Evolutionary conservation across 2,888 invertebrate species (phyloP), one percentile per base, ranked within the genome.

Genomic region (Bellardia pandia): DNA sequence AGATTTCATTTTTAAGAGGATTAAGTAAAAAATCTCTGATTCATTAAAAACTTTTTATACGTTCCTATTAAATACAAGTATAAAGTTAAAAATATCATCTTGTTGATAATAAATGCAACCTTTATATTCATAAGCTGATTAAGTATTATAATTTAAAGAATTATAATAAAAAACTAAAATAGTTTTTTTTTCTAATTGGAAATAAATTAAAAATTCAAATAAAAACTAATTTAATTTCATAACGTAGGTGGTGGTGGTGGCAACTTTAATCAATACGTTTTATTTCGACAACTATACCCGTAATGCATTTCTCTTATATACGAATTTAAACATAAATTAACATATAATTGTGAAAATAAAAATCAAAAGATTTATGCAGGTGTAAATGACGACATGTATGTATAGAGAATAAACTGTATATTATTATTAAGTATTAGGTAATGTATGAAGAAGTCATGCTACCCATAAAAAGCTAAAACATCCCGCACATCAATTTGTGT

Each of bases 91-190:
- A 51, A 69, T 40, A 51, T 60, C 56, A 53, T 66, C 16, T 72
- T 72, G 8, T 58, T 71, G 69, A 60, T 60, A 71, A 48, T 76
- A 64, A 76, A 58, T 64, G 42, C 56, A 69, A 42, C 71, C 64
- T 56, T 85, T 51, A 81, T 53, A 51, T 72, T 42, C 56, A 33
- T 72, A 78, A 84, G 72, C 78, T 66, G 66, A 72, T 74, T 74
- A 84, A 78, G 40, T 64, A 69, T 83, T 71, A 48, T 64, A 69
- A 71, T 77, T 48, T 71, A n/a, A n/a, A 48, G 60, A 58, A 74
- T 14, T 33, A 33, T 48, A 64, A 66, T 13, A 23, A 23, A 37
- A 40, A 37, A 30, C n/a, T 40, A 53, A 23, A 30, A 56, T 40
- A 23, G 23, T 23, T 23, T 23, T 48, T 48, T 69, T 69, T 82